phyloP scores from a whole-genome alignment of 2,797 vertebrate species.

The Hephaestus fuliginosus region DNA sequence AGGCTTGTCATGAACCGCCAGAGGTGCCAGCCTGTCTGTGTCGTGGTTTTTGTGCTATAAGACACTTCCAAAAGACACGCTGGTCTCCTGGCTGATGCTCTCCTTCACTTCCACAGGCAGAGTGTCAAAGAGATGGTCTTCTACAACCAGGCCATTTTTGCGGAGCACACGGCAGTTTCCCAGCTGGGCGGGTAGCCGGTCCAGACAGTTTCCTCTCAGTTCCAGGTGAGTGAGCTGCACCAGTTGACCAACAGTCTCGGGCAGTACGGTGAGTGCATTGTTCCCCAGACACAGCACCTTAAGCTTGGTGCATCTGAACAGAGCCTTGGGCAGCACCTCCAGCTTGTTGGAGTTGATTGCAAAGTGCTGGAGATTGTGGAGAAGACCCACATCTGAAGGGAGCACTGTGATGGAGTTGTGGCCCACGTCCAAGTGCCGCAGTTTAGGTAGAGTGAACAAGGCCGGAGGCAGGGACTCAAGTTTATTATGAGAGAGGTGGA shows the following conservation, averaged over 20 bases:
- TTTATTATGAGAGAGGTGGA: constrained; percentile 97
- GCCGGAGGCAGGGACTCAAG: constrained; percentile 92
- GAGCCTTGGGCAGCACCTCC: constrained; percentile 91
- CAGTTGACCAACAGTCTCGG: constrained; percentile 91
- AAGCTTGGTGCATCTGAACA: constrained; percentile 95
- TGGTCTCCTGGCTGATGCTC: constrained; percentile 90
- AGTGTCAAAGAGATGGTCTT: constrained; percentile 96
- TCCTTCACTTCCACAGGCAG: constrained; percentile 95
- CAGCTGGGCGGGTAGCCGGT: constrained; percentile 91
- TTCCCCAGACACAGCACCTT: constrained; percentile 94
- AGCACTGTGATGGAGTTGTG: constrained; percentile 92
- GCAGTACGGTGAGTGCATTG: constrained; percentile 91
- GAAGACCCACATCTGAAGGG: constrained; percentile 91
- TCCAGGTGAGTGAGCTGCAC: constrained; percentile 94
- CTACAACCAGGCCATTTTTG: constrained; percentile 91
- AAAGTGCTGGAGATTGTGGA: constrained; percentile 95
- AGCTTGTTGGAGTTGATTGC: constrained; percentile 95
- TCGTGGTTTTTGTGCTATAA: constrained; percentile 81
- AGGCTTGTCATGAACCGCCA: constrained; percentile 26
- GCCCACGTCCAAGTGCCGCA: constrained; percentile 93
- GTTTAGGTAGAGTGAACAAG: constrained; percentile 94
- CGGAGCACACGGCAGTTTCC: constrained; percentile 93
- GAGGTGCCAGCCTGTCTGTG: constrained; percentile 22
- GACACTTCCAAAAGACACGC: constrained; percentile 88
- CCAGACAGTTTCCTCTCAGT: constrained; percentile 95